Evolutionary conservation across 2,797 vertebrate genomes (phyloP).

Genomic region (Poecile montanus): DNA sequence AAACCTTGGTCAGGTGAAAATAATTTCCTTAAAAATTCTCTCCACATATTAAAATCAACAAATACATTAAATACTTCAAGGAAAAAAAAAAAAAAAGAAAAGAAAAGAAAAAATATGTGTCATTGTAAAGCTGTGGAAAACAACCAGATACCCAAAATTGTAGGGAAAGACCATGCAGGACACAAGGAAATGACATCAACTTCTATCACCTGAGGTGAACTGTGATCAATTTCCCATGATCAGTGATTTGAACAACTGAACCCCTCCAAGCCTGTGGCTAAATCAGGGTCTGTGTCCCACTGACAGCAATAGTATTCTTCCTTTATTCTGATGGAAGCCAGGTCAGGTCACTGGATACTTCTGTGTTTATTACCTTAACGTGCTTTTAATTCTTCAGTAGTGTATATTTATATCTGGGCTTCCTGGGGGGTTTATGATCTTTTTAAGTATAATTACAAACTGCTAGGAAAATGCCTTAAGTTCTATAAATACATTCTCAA

Average conservation of each 20-base stretch:
- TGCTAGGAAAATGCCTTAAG: slow-evolving; percentile 4
- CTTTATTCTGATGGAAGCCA: neutral
- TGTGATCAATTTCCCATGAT: neutral
- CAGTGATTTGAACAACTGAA: neutral
- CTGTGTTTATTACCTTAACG: slow-evolving; percentile 34
- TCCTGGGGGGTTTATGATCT: slow-evolving; percentile 1
- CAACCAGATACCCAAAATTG: neutral
- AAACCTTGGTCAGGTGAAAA: neutral
- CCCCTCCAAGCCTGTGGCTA: neutral
- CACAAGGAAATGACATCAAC: neutral
- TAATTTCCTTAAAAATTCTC: neutral
- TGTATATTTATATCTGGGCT: slow-evolving; percentile 25
- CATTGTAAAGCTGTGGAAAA: neutral
- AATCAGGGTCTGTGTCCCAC: neutral
- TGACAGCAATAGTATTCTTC: neutral
- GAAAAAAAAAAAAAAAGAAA: neutral
- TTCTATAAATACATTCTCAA: slow-evolving; percentile 4
- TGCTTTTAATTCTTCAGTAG: neutral
- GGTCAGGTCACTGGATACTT: neutral
- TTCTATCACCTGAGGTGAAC: neutral
- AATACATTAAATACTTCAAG: neutral
- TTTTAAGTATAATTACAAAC: slow-evolving; percentile 10
- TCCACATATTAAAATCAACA: neutral
- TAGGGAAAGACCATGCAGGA: neutral
- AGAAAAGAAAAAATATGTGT: accelerated